phyloP scores from a whole-genome alignment of 2,797 vertebrate species.

The Aldrovandia affinis region DNA sequence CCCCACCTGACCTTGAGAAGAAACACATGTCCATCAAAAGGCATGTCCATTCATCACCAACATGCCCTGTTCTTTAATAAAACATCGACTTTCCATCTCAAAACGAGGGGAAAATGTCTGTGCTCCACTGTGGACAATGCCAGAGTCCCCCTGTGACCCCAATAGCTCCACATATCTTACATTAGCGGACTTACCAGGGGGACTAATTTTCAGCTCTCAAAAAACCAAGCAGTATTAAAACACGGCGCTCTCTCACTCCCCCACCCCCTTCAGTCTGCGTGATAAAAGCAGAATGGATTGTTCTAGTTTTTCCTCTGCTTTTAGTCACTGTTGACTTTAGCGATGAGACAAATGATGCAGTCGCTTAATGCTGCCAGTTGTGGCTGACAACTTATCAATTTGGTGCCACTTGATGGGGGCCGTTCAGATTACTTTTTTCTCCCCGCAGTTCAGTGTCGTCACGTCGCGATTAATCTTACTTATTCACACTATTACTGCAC shows the following conservation, averaged over 20 bases:
- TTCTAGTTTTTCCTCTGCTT: constrained; percentile 19
- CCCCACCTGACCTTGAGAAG: not conserved
- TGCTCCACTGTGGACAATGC: not conserved
- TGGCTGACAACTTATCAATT: constrained; percentile 41
- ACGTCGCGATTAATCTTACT: constrained; percentile 41
- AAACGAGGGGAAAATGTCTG: not conserved
- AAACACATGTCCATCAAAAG: not conserved
- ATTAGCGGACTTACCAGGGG: not conserved
- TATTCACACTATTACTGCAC: constrained; percentile 40
- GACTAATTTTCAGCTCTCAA: not conserved
- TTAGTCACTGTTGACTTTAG: constrained; percentile 43
- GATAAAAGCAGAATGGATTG: constrained; percentile 38
- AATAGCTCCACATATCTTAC: not conserved
- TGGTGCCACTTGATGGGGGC: constrained; percentile 27
- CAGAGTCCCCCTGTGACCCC: not conserved
- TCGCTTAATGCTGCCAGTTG: constrained; percentile 41
- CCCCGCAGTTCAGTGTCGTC: constrained; percentile 25
- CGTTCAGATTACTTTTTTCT: constrained; percentile 39
- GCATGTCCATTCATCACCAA: too few relatives aligned
- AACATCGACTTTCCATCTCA: too few relatives aligned
- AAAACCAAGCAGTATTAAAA: constrained; percentile 10
- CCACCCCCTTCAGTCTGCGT: constrained; percentile 9
- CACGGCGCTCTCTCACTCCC: not conserved
- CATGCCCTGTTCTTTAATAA: too few relatives aligned
- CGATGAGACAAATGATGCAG: constrained; percentile 43